phyloP scores from a whole-genome alignment of 2,888 invertebrate genomes.

The Cataglyphis altisquamis region DNA sequence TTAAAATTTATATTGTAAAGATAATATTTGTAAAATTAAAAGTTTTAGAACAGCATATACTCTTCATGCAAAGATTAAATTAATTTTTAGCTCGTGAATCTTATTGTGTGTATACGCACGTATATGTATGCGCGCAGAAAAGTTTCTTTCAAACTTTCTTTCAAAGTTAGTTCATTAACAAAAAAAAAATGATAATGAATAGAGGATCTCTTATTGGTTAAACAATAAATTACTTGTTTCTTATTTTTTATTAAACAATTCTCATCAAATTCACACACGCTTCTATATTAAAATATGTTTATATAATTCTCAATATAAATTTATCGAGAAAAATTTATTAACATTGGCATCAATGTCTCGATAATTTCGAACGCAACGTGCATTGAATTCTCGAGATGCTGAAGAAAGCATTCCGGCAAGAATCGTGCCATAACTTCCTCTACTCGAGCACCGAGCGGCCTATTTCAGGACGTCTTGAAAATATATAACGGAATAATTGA shows the following conservation, averaged over 20 bases:
- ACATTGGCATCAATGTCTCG: background rate
- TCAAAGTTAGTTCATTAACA: background rate
- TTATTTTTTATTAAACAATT: slow-evolving; percentile 11
- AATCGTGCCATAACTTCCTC: slow-evolving; percentile 79
- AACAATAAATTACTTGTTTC: slow-evolving; percentile 12
- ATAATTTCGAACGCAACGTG: slow-evolving; percentile 45
- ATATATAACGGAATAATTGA: slow-evolving; percentile 75
- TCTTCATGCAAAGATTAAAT: slow-evolving; percentile 10
- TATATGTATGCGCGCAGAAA: background rate
- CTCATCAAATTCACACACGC: background rate
- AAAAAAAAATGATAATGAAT: background rate
- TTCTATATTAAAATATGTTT: background rate
- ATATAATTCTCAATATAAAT: background rate
- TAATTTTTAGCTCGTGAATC: background rate
- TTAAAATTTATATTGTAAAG: background rate
- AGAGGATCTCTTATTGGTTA: background rate
- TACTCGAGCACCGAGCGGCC: slow-evolving; percentile 69
- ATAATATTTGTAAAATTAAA: slow-evolving; percentile 4
- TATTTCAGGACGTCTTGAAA: slow-evolving; percentile 74
- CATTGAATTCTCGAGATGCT: slow-evolving; percentile 71
- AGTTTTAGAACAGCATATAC: slow-evolving; percentile 8
- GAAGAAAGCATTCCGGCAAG: slow-evolving; percentile 60
- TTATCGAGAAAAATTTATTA: background rate
- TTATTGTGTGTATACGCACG: background rate
- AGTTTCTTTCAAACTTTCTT: background rate